phyloP scores from a whole-genome alignment of 92 coral and sea anemone genomes.

The Paragorgia papillata region DNA sequence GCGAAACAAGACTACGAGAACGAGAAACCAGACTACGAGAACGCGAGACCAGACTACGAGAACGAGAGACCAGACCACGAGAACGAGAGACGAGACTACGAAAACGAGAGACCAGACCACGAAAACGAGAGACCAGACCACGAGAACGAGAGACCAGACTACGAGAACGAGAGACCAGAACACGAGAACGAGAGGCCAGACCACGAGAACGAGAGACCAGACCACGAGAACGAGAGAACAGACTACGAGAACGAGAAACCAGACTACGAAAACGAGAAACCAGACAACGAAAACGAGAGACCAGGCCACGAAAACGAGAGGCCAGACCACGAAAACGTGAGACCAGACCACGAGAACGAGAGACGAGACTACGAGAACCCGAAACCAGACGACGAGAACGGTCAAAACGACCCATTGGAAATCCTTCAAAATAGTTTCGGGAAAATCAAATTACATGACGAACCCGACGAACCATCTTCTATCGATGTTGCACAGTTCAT shows the following conservation, averaged over 20 bases:
- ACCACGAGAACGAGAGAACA: background rate
- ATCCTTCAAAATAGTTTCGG: background rate
- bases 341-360: background rate
- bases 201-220: no score
- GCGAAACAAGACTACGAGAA: no score
- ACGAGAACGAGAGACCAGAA: background rate
- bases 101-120: background rate
- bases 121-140: no score
- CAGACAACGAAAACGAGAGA: background rate
- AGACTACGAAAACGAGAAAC: no score
- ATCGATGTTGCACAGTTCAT: slow-evolving; percentile 7
- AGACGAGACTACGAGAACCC: background rate
- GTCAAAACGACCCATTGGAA: no score
- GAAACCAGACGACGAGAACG: background rate
- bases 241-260: no score
- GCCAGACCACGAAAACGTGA: background rate
- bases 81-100: background rate
- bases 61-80: background rate
- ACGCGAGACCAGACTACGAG: no score
- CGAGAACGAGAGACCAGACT: no score
- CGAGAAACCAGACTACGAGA: no score
- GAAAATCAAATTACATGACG: background rate
- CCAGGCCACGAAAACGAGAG: no score
- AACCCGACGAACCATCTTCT: background rate
- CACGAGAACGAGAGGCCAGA: no score